Evolutionary conservation across 2,113 vertebrate species (phyloP).

Genomic region (Mus musculus): GRCm39 chr14:115703501-115704000

Average conservation of each 20-base stretch:
- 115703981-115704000: background rate
- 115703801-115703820: background rate
- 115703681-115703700: background rate
- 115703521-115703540: background rate
- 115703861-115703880: background rate
- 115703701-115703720: background rate
- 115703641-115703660: background rate
- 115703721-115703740: background rate
- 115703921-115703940: background rate
- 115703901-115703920: background rate
- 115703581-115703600: background rate
- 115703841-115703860: background rate
- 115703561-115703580: slow-evolving; percentile 13
- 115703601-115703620: background rate
- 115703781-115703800: background rate
- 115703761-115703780: too few relatives aligned
- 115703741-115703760: background rate
- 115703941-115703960: rapidly evolving
- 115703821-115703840: background rate
- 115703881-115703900: background rate
- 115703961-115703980: background rate
- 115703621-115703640: background rate
- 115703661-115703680: background rate
- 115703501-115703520: background rate
- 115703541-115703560: background rate